A percentile compares a stretch with the other conserved stretches of the same genome.
phyloP scores from a whole-genome alignment of 2,888 invertebrate species.

The Ametastegia equiseti region DNA sequence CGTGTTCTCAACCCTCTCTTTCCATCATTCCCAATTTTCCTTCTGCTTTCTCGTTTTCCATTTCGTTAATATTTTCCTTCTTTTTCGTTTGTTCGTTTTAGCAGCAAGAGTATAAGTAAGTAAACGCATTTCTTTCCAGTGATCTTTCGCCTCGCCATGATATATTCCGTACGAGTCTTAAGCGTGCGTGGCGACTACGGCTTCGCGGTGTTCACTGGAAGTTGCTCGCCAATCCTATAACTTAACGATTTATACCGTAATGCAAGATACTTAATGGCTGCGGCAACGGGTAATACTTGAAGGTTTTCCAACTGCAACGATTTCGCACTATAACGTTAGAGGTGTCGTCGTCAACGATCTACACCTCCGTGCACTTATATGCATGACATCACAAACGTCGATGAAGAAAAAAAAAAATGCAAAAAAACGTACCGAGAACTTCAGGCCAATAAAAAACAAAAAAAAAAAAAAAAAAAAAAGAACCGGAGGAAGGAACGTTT shows the following conservation, averaged over 20 bases:
- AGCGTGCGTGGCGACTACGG: constrained; percentile 8
- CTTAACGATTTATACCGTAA: constrained; percentile 26
- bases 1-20: not conserved
- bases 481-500: not conserved
- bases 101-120: not conserved
- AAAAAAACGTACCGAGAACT: too few relatives aligned
- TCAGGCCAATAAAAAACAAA: too few relatives aligned
- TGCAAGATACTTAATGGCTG: constrained; percentile 31
- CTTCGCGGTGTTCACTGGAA: constrained; percentile 31
- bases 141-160: not conserved
- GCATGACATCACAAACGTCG: not conserved
- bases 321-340: not conserved
- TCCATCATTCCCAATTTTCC: not conserved
- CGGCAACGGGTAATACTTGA: constrained; percentile 2
- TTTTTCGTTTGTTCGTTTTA: not conserved
- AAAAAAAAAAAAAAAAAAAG: not conserved
- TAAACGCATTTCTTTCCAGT: not conserved
- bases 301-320: constrained; percentile 26
- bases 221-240: constrained; percentile 30
- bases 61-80: too few relatives aligned
- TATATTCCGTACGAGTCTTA: not conserved
- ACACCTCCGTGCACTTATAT: too few relatives aligned
- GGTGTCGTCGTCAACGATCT: not conserved
- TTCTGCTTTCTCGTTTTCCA: not conserved
- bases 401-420: not conserved